Evolutionary conservation across 2,113 vertebrate species (phyloP).

Genomic region (Elaphurus davidianus): DNA sequence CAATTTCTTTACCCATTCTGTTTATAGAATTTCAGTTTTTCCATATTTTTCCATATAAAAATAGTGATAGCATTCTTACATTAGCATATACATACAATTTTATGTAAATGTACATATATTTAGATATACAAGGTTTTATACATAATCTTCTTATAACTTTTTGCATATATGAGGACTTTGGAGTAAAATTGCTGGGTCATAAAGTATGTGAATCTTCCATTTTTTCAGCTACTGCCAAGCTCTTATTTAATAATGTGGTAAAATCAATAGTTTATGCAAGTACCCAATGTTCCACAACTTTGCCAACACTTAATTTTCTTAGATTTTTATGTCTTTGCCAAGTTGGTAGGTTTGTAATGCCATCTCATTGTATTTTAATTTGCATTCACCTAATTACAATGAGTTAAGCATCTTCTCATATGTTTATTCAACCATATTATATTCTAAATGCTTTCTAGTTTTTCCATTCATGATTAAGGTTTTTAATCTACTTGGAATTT

Average conservation of each 20-base stretch:
- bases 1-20: not conserved
- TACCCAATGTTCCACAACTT: not conserved
- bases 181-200: not conserved
- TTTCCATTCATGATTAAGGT: not conserved
- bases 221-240: not conserved
- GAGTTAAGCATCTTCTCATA: not conserved
- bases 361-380: constrained; percentile 11
- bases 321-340: not conserved
- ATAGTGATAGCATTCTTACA: not conserved
- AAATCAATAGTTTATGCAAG: not conserved
- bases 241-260: not conserved
- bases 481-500: not conserved
- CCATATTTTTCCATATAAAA: not conserved
- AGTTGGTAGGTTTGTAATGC: not conserved
- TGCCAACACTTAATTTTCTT: not conserved
- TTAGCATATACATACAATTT: not conserved
- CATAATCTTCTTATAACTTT: not conserved
- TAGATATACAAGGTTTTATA: not conserved
- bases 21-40: not conserved
- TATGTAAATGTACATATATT: not conserved
- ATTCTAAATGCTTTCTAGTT: not conserved
- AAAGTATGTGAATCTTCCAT: not conserved
- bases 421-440: not conserved
- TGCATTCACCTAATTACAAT: not conserved
- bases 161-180: not conserved